Percentiles rank a stretch among this genome's conserved stretches.
Evolutionary conservation across 2,888 invertebrate genomes (phyloP).

Genomic region (Iphiclides podalirius): DNA sequence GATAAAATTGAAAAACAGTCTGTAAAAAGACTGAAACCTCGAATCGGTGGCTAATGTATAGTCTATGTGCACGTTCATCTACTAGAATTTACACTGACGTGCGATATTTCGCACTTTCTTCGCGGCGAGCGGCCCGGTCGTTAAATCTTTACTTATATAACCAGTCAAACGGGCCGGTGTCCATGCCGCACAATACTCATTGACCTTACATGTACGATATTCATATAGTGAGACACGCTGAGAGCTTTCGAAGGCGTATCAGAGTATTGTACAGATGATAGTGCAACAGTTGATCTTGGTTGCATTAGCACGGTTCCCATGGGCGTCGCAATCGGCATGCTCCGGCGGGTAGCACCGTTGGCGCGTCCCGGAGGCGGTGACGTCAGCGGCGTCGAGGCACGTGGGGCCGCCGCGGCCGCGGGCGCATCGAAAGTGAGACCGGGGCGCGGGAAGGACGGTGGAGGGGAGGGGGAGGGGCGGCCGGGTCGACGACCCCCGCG

Average conservation of each 20-base stretch:
- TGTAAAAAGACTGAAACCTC: background rate
- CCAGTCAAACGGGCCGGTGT: constrained; percentile 3
- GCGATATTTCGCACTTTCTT: constrained; percentile 72
- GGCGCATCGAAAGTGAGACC: constrained; percentile 69
- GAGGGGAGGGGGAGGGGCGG: constrained; percentile 42
- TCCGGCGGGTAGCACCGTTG: constrained; percentile 53
- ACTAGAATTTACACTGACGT: constrained; percentile 50
- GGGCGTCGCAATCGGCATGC: constrained; percentile 58
- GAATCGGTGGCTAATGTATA: constrained; percentile 19
- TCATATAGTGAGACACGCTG: too few species aligned
- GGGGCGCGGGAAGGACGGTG: constrained; percentile 40
- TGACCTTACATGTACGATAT: too few species aligned
- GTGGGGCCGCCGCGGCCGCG: constrained; percentile 63
- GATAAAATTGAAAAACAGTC: too few species aligned
- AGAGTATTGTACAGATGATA: too few species aligned
- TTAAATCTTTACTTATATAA: constrained; percentile 15
- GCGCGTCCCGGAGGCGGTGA: constrained; percentile 56
- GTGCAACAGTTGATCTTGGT: too few species aligned
- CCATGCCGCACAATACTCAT: background rate
- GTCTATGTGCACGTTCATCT: constrained; percentile 41
- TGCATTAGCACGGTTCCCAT: constrained; percentile 57
- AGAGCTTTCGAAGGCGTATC: too few species aligned
- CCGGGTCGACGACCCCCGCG: constrained; percentile 66
- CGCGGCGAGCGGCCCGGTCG: constrained; percentile 23
- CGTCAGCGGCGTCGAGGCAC: constrained; percentile 68